Percentiles rank a stretch among this genome's conserved stretches.
These are phyloP conservation scores for Rhabditophanes sp. DNA, from an alignment of 2,888 invertebrate species.

Conservation along the genomic window DNA sequence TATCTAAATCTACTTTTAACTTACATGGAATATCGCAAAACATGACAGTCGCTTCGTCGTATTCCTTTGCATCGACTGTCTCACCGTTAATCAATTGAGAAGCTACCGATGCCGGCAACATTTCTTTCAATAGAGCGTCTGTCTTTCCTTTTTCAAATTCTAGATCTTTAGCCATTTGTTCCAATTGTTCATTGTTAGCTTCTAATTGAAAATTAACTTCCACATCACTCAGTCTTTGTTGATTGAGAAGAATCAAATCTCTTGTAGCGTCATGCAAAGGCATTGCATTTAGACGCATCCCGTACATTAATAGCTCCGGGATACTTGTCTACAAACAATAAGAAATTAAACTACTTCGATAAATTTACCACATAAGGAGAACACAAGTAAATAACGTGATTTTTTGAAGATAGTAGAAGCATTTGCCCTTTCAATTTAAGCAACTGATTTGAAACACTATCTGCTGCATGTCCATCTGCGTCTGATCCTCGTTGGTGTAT, in stretches of 20 bases:
- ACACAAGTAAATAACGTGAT: constrained; percentile 24
- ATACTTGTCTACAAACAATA: constrained; percentile 16
- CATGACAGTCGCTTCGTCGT: constrained; percentile 40
- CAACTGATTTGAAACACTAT: constrained; percentile 3
- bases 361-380: constrained; percentile 31
- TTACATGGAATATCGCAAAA: constrained; percentile 46
- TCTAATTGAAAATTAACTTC: constrained; percentile 35
- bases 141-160: constrained; percentile 43
- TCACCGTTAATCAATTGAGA: constrained; percentile 39
- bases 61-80: constrained; percentile 38
- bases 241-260: constrained; percentile 35
- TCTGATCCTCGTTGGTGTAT: constrained; percentile 7
- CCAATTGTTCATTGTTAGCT: constrained; percentile 33
- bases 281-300: constrained; percentile 27
- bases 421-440: constrained; percentile 32
- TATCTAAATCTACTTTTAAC: too few relatives aligned
- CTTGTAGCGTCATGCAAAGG: constrained; percentile 35
- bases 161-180: constrained; percentile 27
- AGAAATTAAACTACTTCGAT: too few relatives aligned
- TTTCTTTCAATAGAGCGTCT: constrained; percentile 43
- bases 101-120: constrained; percentile 45
- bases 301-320: constrained; percentile 10
- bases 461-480: constrained; percentile 4
- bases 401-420: constrained; percentile 20
- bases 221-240: constrained; percentile 25